Evolutionary conservation across 2,888 invertebrate species (phyloP), one percentile per base, ranked within the genome.

Genomic region (Galeruca laticollis): DNA sequence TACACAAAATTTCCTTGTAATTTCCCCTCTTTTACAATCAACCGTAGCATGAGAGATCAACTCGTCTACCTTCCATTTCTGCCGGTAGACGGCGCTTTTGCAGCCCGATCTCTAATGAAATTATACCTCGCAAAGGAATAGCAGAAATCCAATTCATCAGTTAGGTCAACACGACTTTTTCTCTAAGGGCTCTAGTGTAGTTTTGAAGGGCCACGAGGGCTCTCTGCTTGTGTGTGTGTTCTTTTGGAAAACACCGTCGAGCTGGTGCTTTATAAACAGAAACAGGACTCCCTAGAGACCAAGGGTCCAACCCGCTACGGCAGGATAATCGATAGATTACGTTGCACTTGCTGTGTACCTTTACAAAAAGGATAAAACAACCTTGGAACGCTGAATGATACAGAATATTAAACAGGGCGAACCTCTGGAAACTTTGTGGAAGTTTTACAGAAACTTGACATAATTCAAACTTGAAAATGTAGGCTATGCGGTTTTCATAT

Each of bases 291-390:
- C 80, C 82, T 78, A 73, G 82, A 79, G 82, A 82, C 77, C 76
- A 71, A 72, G 81, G 81, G 79, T 77, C 77, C 80, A 80, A 80
- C 80, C 80, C 79, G 77, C 77, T 80, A 74, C 69, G 37, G 59
- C n/a, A 21, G 47, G 78, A 81, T 81, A 81, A 82, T 82, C 82
- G 82, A 82, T 82, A 82, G 78, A 81, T 80, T 79, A 80, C 72
- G 43, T 47, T 49, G 49, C 57, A 54, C n/a, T 54, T 13, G 52
- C 31, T 54, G 21, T 26, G 26, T 54, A 54, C 52, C 52, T 54
- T 54, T 21, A 47, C 15, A 26, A 54, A 54, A 54, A 54, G 52
- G n/a, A 54, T 31, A 54, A n/a, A n/a, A 54, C 26, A 54, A 21
- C 13, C 13, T 20, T 2, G 9, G 3, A 51, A 2, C 51, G n/a